Evolutionary conservation across 2,797 vertebrate species (phyloP), one percentile per base, ranked within the genome.

Genomic region (Taenioides sp.): DNA sequence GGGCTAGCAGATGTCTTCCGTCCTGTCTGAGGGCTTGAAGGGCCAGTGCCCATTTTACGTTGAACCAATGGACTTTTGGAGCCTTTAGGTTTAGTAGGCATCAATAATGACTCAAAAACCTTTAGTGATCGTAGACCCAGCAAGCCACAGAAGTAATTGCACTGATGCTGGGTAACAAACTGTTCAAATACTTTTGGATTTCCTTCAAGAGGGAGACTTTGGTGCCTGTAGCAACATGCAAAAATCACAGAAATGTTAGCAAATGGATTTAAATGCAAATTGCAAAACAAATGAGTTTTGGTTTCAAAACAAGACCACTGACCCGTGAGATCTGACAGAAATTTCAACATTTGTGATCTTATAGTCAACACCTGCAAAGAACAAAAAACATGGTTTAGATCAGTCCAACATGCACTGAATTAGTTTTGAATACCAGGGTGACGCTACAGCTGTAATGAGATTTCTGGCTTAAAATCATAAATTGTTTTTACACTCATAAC

Each of bases 331-430:
- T 90, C 94, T 97, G 79, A 96, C 95, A 76, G 95, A 95, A 0
- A 99, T 94, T 76, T 91, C 91, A 85, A 98, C 92, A 0, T 95
- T 95, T 28, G 96, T 98, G 90, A 98, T 88, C 90, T 95, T 97
- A 82, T 94, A 95, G 72, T 95, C 95, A 86, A 96, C 95, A 84
- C 97, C 97, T 99, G 93, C 81, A 93, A 93, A 80, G 82, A 31
- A 34, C 14, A 80, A 87, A 62, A 27, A 27, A 28, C 9, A 7
- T 18, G 27, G 23, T 50, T 50, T 27, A 9, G 16, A 49, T 18
- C 23, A 65, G 20, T 66, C 16, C 17, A 49, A 50, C 64, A 50
- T 65, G 64, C 43, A 27, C 14, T 65, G 49, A 66, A 66, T 66
- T 17, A n/a, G 47, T 52, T 31, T 17, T 52, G 18, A 31, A 66